Evolutionary conservation across 2,888 invertebrate genomes (phyloP).

Genomic region (Deladenus siricidicola): DNA sequence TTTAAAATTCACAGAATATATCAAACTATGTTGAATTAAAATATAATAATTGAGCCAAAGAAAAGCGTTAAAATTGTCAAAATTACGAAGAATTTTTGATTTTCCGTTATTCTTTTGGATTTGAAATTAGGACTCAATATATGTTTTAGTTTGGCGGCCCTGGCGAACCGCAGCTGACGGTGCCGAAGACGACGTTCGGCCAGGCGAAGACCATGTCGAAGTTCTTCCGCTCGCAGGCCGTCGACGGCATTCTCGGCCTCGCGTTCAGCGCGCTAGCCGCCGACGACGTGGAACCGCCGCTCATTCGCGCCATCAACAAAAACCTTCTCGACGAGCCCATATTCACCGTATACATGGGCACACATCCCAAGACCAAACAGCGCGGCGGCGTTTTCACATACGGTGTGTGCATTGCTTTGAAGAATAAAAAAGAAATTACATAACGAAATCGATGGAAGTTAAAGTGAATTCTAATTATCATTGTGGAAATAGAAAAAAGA

Average conservation of each 20-base stretch:
- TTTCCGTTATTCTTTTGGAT: background rate
- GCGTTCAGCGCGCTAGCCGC: constrained; percentile 54
- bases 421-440: constrained; percentile 7
- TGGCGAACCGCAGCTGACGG: constrained; percentile 42
- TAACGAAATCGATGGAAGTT: no score
- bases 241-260: constrained; percentile 36
- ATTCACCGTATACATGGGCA: constrained; percentile 35
- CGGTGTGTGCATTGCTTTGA: constrained; percentile 34
- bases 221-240: constrained; percentile 56
- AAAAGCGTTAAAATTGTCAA: background rate
- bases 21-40: background rate
- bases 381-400: constrained; percentile 41
- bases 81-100: no score
- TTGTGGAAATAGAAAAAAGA: no score
- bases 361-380: constrained; percentile 36
- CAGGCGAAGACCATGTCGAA: constrained; percentile 57
- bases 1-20: background rate
- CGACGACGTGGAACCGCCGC: constrained; percentile 53
- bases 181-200: constrained; percentile 57
- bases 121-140: background rate
- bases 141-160: constrained; percentile 32
- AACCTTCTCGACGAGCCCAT: constrained; percentile 35
- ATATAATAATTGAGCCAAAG: background rate
- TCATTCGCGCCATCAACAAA: constrained; percentile 40
- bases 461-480: no score